Conservation (phyloP, 2,888 invertebrate genomes). For the Xanthia icteritia region DNA sequence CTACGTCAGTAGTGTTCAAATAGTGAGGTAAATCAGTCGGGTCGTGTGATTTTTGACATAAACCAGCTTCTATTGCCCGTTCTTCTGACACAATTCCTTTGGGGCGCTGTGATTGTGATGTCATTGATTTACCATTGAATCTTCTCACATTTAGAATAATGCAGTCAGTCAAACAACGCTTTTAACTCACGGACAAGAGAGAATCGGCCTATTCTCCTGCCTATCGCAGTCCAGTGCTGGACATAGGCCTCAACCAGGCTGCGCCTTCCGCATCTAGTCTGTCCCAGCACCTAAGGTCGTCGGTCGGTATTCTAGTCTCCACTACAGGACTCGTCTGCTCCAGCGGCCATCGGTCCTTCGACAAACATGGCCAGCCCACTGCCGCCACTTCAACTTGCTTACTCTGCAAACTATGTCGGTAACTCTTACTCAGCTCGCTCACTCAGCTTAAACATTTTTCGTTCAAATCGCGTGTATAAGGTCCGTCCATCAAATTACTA, state of each 20-base stretch:
- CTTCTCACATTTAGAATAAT: background rate
- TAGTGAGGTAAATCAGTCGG: background rate
- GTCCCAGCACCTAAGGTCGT: too few species aligned
- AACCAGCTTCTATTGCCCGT: background rate
- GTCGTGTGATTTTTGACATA: background rate
- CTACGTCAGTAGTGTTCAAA: background rate
- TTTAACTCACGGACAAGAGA: background rate
- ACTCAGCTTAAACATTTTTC: background rate
- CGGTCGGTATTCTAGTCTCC: too few species aligned
- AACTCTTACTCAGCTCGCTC: too few species aligned
- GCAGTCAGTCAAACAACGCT: too few species aligned
- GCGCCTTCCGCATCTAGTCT: too few species aligned
- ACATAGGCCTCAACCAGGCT: too few species aligned
- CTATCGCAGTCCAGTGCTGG: too few species aligned
- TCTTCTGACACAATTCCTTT: background rate
- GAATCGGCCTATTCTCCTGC: background rate
- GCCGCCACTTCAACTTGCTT: too few species aligned
- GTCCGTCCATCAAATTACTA: background rate
- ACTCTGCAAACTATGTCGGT: too few species aligned
- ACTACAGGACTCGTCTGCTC: too few species aligned
- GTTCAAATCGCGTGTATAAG: slow-evolving; percentile 10
- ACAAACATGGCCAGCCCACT: too few species aligned
- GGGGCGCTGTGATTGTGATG: background rate
- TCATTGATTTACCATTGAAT: background rate
- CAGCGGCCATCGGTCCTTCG: too few species aligned